phyloP scores from a whole-genome alignment of 2,888 invertebrate genomes.

The Sturmia bella region DNA sequence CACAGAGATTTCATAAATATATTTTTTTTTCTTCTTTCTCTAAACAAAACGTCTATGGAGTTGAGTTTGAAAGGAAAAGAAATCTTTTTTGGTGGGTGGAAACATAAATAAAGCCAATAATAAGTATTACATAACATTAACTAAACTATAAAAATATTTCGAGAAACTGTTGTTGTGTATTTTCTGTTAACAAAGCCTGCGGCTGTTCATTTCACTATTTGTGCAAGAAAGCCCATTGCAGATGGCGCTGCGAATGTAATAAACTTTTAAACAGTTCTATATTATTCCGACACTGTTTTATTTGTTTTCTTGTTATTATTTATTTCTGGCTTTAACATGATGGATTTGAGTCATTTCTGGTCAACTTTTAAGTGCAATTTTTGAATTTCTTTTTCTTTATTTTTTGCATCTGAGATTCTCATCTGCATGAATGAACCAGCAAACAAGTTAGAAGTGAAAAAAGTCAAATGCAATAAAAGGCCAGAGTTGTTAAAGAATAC shows the following conservation, averaged over 20 bases:
- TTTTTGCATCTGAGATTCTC: not conserved
- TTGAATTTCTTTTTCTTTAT: slow-evolving; percentile 15
- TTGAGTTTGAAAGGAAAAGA: not conserved
- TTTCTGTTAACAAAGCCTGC: slow-evolving; percentile 19
- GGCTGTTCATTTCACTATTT: slow-evolving; percentile 58
- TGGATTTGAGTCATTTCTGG: slow-evolving; percentile 60
- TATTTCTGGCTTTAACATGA: slow-evolving; percentile 42
- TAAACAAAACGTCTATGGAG: not conserved
- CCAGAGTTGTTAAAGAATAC: too few species aligned
- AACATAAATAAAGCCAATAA: slow-evolving; percentile 69
- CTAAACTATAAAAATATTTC: slow-evolving; percentile 13
- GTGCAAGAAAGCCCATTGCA: slow-evolving; percentile 50
- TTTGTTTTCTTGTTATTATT: not conserved
- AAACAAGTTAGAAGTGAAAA: not conserved
- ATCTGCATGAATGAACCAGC: slow-evolving; percentile 56
- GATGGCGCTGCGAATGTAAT: slow-evolving; percentile 56
- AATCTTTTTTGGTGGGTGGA: slow-evolving; percentile 57
- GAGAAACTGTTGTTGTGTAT: slow-evolving; percentile 28
- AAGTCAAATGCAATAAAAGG: not conserved
- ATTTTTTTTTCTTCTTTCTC: not conserved
- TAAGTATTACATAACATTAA: slow-evolving; percentile 65
- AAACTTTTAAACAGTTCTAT: slow-evolving; percentile 36
- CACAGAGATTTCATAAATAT: slow-evolving; percentile 7
- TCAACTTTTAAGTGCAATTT: not conserved
- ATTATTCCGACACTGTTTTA: slow-evolving; percentile 6